phyloP scores from a whole-genome alignment of 2,113 vertebrate species.

The Fulica atra region DNA sequence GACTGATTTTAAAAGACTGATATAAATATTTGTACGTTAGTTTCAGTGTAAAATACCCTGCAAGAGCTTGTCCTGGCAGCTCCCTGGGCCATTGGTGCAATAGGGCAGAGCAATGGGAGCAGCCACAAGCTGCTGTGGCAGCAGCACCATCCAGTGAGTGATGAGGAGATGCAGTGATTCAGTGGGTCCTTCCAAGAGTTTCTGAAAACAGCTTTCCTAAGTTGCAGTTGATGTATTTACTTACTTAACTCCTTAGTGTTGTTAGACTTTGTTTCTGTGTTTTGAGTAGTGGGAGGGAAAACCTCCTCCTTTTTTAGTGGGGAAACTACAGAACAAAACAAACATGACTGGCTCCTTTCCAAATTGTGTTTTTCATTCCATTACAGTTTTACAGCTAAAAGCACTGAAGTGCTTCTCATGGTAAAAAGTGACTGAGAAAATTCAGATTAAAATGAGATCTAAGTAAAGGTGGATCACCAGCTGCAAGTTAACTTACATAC shows the following conservation, averaged over 20 bases:
- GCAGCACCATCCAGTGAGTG: background rate
- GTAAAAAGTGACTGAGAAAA: background rate
- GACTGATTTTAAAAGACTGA: background rate
- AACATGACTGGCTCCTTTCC: background rate
- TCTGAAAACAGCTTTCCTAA: background rate
- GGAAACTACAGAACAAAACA: background rate
- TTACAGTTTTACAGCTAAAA: background rate
- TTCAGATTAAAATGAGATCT: background rate
- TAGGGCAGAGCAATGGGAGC: accelerated
- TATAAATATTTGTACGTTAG: background rate
- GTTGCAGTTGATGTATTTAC: background rate
- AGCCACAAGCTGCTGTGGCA: background rate
- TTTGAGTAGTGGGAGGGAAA: background rate
- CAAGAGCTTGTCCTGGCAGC: background rate
- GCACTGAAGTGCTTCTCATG: background rate
- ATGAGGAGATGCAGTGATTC: background rate
- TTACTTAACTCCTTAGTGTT: background rate
- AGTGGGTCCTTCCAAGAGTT: background rate
- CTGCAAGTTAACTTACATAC: background rate
- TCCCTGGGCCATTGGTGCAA: accelerated
- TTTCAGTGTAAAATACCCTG: background rate
- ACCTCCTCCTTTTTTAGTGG: background rate
- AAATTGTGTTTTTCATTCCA: background rate
- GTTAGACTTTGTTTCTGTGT: background rate
- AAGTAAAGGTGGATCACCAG: background rate